Evolutionary conservation across 2,797 vertebrate genomes (phyloP), one percentile per base, ranked within the genome.

Genomic region (Gallinago solitaria): DNA sequence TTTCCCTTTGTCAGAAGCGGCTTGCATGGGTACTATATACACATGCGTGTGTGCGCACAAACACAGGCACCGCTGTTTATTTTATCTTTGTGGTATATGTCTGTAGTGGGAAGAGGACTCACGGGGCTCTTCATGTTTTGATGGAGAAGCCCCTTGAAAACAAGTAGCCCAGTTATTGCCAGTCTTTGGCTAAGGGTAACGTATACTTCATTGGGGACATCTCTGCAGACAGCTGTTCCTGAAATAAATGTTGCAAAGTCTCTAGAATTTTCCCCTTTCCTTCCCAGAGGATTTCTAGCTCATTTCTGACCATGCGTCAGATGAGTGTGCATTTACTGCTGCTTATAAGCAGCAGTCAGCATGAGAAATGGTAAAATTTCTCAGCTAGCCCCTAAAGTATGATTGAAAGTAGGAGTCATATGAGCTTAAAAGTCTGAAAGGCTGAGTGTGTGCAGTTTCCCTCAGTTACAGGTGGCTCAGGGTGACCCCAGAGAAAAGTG

Each of bases 121-220:
- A 2, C 0, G 54, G 82, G 91, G 73, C 90, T 93, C 85, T 83
- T 95, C 23, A 5, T 20, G 45, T 75, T 83, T 86, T 90, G 87
- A 90, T 79, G 78, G 75, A 94, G 76, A 71, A 95, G 82, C 76
- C 79, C 87, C 87, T 94, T 93, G 87, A 94, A 89, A 94, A 70
- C 91, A 78, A 85, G 76, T 50, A 78, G 73, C 73, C 33, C 3
- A 5, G 37, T 90, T 93, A 91, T 65, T 90, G 73, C 87, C 69
- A n/a, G 73, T 57, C 73, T 94, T 93, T 86, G 76, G 90, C 89
- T 80, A 15, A 76, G 89, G 75, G 73, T 86, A 39, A 56, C 3
- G 0, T 78, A 39, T 88, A 17, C 85, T 88, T 91, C 30, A 90
- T 41, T 69, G 51, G 91, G 65, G 69, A 78, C 76, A 51, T 64